Conservation (phyloP, 2,888 invertebrate species). For the Patella ulyssiponensis region DNA sequence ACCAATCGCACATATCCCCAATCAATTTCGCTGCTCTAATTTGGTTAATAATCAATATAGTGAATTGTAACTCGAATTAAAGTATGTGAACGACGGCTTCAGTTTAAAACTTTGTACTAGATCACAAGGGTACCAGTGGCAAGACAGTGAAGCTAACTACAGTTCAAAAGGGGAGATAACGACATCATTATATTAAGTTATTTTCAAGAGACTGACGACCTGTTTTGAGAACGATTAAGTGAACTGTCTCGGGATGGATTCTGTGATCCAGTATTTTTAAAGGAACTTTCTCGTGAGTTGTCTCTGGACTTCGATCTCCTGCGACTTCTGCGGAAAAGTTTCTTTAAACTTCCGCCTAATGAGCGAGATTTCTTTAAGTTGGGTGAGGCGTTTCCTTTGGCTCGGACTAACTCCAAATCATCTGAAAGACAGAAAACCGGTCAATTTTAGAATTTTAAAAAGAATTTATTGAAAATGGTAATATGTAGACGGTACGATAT, state of each 20-base stretch:
- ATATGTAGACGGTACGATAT: too few species aligned
- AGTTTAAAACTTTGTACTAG: too few species aligned
- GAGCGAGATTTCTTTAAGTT: slow-evolving; percentile 64
- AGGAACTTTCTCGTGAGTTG: slow-evolving; percentile 62
- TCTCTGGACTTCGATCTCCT: slow-evolving; percentile 55
- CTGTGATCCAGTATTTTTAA: slow-evolving; percentile 53
- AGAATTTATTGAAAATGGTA: neutral
- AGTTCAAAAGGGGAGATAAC: slow-evolving; percentile 1
- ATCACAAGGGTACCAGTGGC: too few species aligned
- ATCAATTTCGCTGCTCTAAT: too few species aligned
- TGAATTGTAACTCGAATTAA: too few species aligned
- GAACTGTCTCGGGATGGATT: slow-evolving; percentile 60
- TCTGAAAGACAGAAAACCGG: slow-evolving; percentile 46
- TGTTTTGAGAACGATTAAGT: slow-evolving; percentile 41
- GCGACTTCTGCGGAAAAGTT: slow-evolving; percentile 60
- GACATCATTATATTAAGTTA: neutral
- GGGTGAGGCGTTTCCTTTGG: slow-evolving; percentile 47
- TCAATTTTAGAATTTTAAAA: neutral
- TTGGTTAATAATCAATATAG: too few species aligned
- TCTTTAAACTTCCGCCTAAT: slow-evolving; percentile 65
- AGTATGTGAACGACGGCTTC: too few species aligned
- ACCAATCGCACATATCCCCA: too few species aligned
- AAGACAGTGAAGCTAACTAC: slow-evolving; percentile 1
- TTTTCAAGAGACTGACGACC: slow-evolving; percentile 39
- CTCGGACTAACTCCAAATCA: slow-evolving; percentile 59